Conservation (phyloP, 2,113 vertebrate genomes). For the Cryptomyrus ogoouensis region DNA sequence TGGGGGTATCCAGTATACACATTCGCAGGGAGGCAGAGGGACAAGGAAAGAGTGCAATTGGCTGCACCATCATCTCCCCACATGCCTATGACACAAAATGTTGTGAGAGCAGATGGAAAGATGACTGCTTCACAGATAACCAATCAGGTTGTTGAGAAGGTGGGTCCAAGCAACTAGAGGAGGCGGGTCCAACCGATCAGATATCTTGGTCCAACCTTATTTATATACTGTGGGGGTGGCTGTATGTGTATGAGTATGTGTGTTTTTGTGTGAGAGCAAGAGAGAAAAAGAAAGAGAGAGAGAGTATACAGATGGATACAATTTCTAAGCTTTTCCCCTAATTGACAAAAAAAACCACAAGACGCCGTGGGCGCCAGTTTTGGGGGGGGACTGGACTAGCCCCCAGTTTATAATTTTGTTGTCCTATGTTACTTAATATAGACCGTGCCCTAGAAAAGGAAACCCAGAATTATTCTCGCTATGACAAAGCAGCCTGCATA, state of each 20-base stretch:
- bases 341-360: conserved; percentile 36
- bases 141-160: not conserved
- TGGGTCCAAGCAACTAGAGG: not conserved
- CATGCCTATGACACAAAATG: conserved; percentile 44
- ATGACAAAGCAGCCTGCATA: conserved; percentile 61
- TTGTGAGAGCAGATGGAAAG: not conserved
- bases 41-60: conserved; percentile 42
- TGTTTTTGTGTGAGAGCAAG: not conserved
- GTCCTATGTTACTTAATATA: conserved; percentile 72
- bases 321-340: conserved; percentile 43
- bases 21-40: conserved; percentile 37
- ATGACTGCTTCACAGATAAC: not conserved
- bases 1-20: conserved; percentile 31
- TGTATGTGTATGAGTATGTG: not conserved
- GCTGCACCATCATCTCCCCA: conserved; percentile 47
- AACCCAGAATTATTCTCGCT: conserved; percentile 65
- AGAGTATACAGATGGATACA: conserved; percentile 43
- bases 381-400: conserved; percentile 51
- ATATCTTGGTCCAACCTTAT: not conserved
- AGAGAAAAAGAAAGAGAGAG: not conserved
- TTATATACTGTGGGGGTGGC: not conserved
- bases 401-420: conserved; percentile 52
- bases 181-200: not conserved
- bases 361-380: conserved; percentile 33
- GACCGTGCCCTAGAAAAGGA: conserved; percentile 63